A percentile compares a stretch with the other conserved stretches of the same genome.
Evolutionary conservation across 2,113 vertebrate species (phyloP).

Genomic region (Erpornis zantholeuca): DNA sequence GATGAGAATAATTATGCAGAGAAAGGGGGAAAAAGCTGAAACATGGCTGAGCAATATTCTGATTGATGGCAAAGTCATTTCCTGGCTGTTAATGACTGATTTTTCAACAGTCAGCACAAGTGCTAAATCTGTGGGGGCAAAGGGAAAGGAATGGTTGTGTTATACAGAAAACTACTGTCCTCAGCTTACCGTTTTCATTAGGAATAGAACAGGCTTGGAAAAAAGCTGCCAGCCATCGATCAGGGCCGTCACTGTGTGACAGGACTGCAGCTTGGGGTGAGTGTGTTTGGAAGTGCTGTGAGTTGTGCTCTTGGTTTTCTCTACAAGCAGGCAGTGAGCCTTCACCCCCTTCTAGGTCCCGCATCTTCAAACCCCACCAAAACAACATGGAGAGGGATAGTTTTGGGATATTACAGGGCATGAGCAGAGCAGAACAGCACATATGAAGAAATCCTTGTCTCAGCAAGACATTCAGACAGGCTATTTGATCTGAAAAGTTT

Average conservation of each 20-base stretch:
- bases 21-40: slow-evolving; percentile 63
- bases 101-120: slow-evolving; percentile 76
- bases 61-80: slow-evolving; percentile 81
- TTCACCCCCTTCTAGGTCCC: background rate
- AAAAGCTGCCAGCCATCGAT: accelerated
- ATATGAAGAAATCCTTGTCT: background rate
- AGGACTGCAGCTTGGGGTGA: background rate
- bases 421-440: accelerated
- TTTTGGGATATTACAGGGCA: background rate
- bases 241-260: background rate
- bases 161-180: slow-evolving; percentile 60
- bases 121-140: slow-evolving; percentile 39
- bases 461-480: background rate
- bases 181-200: slow-evolving; percentile 13
- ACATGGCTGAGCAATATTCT: slow-evolving; percentile 75
- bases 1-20: slow-evolving; percentile 76
- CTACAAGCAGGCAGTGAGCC: accelerated
- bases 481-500: background rate
- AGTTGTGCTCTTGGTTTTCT: background rate
- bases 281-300: background rate
- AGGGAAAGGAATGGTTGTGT: slow-evolving; percentile 17
- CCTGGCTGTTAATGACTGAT: slow-evolving; percentile 77
- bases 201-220: background rate
- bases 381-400: background rate
- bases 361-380: background rate